A percentile compares a stretch with the other conserved stretches of the same genome.
Conservation (phyloP, 2,888 invertebrate species). For the Spatulosminthurus flaviceps region DNA sequence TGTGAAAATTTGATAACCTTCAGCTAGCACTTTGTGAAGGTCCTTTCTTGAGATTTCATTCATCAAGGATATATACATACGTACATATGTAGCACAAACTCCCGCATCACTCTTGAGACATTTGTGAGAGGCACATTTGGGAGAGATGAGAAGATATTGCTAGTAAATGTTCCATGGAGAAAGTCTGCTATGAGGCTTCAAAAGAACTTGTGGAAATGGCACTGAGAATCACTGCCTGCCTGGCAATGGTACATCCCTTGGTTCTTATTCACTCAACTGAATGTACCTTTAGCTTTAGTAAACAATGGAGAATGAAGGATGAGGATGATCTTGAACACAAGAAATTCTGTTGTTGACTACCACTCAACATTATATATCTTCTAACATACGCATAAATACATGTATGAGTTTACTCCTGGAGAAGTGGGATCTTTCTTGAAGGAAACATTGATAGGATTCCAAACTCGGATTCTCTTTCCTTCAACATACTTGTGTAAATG, state of each 20-base stretch:
- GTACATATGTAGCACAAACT: too few relatives aligned
- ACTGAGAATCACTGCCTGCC: not conserved
- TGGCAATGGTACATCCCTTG: not conserved
- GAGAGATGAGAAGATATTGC: too few relatives aligned
- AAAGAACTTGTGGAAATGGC: not conserved
- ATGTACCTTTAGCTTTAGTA: not conserved
- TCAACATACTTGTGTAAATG: not conserved
- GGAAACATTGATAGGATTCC: constrained; percentile 7
- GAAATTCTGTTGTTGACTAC: not conserved
- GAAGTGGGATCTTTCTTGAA: not conserved
- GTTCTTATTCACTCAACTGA: not conserved
- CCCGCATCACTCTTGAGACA: too few relatives aligned
- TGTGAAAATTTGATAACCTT: constrained; percentile 12
- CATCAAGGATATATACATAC: too few relatives aligned
- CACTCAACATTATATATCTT: not conserved
- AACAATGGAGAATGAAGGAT: not conserved
- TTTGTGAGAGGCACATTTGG: too few relatives aligned
- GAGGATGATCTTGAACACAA: not conserved
- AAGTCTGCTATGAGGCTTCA: too few relatives aligned
- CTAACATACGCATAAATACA: not conserved
- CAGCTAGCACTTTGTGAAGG: not conserved
- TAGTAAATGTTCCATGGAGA: too few relatives aligned
- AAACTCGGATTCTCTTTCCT: not conserved
- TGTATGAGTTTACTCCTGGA: not conserved
- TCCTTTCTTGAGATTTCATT: not conserved